Evolutionary conservation across 2,797 vertebrate genomes (phyloP).

Genomic region (Moxostoma hubbsi): DNA sequence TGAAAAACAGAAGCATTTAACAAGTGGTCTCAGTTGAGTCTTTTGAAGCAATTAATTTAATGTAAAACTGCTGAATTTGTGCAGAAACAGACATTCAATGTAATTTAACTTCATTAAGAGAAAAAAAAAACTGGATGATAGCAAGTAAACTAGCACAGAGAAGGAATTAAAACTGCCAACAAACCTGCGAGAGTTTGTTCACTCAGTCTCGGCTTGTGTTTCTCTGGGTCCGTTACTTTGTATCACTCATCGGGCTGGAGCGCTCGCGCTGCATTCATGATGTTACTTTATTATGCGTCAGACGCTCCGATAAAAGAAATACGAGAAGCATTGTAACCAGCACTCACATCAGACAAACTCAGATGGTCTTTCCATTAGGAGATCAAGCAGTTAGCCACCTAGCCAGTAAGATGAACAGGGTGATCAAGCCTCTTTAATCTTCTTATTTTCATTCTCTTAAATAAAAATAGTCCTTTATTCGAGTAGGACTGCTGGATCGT

Average conservation of each 20-base stretch:
- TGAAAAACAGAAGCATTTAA: no score
- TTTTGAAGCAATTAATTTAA: not conserved
- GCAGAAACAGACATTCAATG: not conserved
- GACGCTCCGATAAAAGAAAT: constrained; percentile 16
- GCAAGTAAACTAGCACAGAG: not conserved
- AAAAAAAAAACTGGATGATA: not conserved
- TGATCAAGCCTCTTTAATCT: constrained; percentile 76
- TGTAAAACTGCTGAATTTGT: not conserved
- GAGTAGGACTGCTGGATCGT: constrained; percentile 26
- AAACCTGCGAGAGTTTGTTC: constrained; percentile 75
- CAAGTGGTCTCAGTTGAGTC: no score
- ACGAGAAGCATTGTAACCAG: constrained; percentile 42
- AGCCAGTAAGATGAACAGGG: constrained; percentile 75
- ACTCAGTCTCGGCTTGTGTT: constrained; percentile 56
- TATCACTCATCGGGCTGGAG: constrained; percentile 71
- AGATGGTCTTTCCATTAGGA: constrained; percentile 63
- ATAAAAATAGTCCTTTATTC: constrained; percentile 59
- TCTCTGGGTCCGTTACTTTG: constrained; percentile 60
- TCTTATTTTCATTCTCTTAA: constrained; percentile 63
- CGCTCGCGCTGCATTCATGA: constrained; percentile 42
- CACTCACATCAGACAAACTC: constrained; percentile 64
- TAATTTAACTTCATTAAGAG: no score
- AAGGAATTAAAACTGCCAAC: constrained; percentile 59
- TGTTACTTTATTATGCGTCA: constrained; percentile 45
- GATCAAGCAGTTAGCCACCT: constrained; percentile 77